Evolutionary conservation across 1,140 invertebrate species (phyloP), one percentile per base, ranked within the genome.

Genomic region (Teleopsis dalmanni): DNA sequence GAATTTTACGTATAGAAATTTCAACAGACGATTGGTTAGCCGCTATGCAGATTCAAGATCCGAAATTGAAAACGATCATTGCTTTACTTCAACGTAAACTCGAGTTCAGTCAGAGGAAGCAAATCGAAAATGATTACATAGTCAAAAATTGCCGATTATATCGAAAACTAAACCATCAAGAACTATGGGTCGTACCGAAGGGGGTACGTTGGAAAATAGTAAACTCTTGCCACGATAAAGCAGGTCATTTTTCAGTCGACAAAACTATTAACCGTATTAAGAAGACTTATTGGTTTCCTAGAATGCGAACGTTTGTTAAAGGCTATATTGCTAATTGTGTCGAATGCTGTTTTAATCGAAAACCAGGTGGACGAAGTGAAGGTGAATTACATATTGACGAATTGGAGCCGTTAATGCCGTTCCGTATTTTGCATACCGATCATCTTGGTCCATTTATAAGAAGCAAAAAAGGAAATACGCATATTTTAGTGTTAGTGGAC

Each of bases 401-500:
- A 19, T 60, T 61, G 37, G 56, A 48, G 7, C 48, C 57, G 22
- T n/a, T n/a, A n/a, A 18, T 47, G 26, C 65, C 57, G 1, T 63
- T 69, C 47, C 6, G 45, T 6, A 57, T 50, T 0, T 11, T 60
- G 10, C 59, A 61, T 42, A 52, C 65, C 13, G 60, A 67, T 34
- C 62, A 66, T 56, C 54, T 56, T 23, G 62, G 58, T 2, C 59
- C 62, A 14, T 27, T 47, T 43, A 55, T 45, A 50, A 49, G 70
- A 38, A 37, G 52, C 6, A 69, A 70, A 22, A 51, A 14, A 1
- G 38, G 53, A 14, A 72, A 75, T 62, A 58, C 57, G 37, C 73
- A 76, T 50, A 65, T 65, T 3, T 70, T 76, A 44, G 70, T 67
- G 1, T 41, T 75, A 1, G 73, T 68, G 41, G 48, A 66, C 48